Evolutionary conservation across 2,113 vertebrate genomes (phyloP).

Genomic region (Patagioenas fasciata): DNA sequence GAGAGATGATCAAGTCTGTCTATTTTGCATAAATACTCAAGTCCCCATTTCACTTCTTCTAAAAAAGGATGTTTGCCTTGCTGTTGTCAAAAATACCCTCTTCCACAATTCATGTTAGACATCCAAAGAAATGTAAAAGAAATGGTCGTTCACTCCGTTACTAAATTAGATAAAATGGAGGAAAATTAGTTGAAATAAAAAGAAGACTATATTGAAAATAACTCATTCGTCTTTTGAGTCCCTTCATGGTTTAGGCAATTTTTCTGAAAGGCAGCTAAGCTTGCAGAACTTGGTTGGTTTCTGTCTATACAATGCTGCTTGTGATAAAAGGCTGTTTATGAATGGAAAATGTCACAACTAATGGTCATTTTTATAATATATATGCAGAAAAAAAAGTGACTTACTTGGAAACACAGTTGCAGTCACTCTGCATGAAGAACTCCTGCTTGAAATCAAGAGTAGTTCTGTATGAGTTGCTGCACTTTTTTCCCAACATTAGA

Average conservation of each 20-base stretch:
- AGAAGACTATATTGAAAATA: neutral
- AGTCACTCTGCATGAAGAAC: neutral
- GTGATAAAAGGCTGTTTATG: neutral
- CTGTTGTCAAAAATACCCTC: neutral
- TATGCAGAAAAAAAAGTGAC: neutral
- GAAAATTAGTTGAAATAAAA: neutral
- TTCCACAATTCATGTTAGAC: neutral
- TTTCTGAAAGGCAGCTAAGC: neutral
- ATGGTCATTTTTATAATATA: neutral
- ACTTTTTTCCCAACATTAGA: neutral
- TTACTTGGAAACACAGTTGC: neutral
- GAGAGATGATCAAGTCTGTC: neutral
- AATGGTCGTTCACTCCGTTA: neutral
- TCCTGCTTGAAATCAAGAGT: neutral
- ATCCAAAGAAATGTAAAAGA: neutral
- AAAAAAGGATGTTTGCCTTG: neutral
- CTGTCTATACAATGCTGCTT: neutral
- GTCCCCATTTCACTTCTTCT: neutral
- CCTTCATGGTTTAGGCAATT: neutral
- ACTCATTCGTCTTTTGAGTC: neutral
- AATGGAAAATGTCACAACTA: neutral
- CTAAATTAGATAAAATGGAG: neutral
- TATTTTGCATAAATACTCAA: neutral
- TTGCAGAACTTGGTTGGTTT: neutral
- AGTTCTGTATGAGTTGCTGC: neutral